Evolutionary conservation across 2,888 invertebrate species (phyloP).

Genomic region (Mythimna vitellina): DNA sequence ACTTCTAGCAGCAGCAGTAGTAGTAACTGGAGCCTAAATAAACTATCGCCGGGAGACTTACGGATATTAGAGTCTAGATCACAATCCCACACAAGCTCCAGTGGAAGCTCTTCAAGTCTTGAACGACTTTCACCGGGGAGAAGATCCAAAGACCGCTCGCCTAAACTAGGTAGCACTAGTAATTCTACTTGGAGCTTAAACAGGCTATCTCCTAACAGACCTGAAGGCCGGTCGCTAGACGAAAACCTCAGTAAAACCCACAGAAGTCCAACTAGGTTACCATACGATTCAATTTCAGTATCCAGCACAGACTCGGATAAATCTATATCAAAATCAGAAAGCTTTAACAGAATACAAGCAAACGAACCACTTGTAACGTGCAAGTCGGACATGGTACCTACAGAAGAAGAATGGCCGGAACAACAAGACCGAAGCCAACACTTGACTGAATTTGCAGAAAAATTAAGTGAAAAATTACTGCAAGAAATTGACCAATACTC

Average conservation of each 20-base stretch:
- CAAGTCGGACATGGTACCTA: slow-evolving; percentile 87
- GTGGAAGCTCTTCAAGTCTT: slow-evolving; percentile 88
- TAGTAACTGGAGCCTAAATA: slow-evolving; percentile 89
- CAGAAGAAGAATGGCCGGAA: slow-evolving; percentile 91
- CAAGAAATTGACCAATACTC: slow-evolving; percentile 93
- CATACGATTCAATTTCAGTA: slow-evolving; percentile 88
- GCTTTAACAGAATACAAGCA: slow-evolving; percentile 87
- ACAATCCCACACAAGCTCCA: slow-evolving; percentile 88
- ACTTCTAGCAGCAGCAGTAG: slow-evolving; percentile 89
- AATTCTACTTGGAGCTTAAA: slow-evolving; percentile 89
- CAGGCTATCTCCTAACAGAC: slow-evolving; percentile 86
- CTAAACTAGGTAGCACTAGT: slow-evolving; percentile 87
- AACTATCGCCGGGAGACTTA: slow-evolving; percentile 88
- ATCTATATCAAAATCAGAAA: slow-evolving; percentile 89
- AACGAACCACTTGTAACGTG: slow-evolving; percentile 89
- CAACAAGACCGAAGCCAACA: slow-evolving; percentile 92
- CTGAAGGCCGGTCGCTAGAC: slow-evolving; percentile 87
- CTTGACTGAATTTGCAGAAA: slow-evolving; percentile 95
- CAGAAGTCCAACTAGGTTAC: slow-evolving; percentile 86
- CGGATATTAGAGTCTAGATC: slow-evolving; percentile 88
- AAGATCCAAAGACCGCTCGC: slow-evolving; percentile 88
- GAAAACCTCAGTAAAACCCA: slow-evolving; percentile 86
- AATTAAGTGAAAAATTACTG: slow-evolving; percentile 94
- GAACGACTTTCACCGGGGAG: slow-evolving; percentile 88
- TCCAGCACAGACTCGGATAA: slow-evolving; percentile 89